Evolutionary conservation across 2,113 vertebrate genomes (phyloP), one percentile per base, ranked within the genome.

Genomic region (Brachionichthys hirsutus): DNA sequence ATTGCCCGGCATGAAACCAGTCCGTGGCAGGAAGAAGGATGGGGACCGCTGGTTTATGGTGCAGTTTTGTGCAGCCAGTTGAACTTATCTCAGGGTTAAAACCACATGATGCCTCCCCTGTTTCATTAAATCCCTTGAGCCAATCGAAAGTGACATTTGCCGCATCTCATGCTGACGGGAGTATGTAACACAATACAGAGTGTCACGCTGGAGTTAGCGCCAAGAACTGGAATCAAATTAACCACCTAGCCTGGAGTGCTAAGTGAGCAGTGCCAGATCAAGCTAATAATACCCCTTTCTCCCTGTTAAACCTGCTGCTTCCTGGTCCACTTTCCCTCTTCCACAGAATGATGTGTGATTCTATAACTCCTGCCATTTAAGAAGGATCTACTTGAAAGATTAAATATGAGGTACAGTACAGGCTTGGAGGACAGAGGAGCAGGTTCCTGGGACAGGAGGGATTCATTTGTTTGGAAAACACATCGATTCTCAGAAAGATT

Each of bases 171-270:
- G 48, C 49, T 73, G 82, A 83, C 75, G 63, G 71, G 57, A 75
- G 57, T 66, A 64, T 80, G 64, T 77, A 71, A 82, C 70, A 81
- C 75, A 63, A 65, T 69, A 59, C 50, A 46, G 71, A 67, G 75
- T 86, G 86, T 89, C 85, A 84, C 70, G 67, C 58, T 71, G 60
- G 76, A 22, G 41, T 87, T 89, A 83, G 56, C 78, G 75, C 78
- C 76, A 40, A 66, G 81, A 54, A 77, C 75, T 77, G 69, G 85
- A 86, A 88, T 89, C 70, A 87, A 88, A 89, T 89, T 87, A 90
- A 87, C 62, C 73, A 88, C 78, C 78, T 85, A 66, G 81, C 91
- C 91, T 72, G 57, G 36, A 86, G 90, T 80, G 40, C 51, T 67
- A 13, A 61, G 73, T 80, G 85, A 84, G 77, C 75, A 47, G 79